Percentiles rank a stretch among this genome's conserved stretches.
Evolutionary conservation across 1,140 invertebrate genomes (phyloP).

Genomic region (Chironomus tepperi): DNA sequence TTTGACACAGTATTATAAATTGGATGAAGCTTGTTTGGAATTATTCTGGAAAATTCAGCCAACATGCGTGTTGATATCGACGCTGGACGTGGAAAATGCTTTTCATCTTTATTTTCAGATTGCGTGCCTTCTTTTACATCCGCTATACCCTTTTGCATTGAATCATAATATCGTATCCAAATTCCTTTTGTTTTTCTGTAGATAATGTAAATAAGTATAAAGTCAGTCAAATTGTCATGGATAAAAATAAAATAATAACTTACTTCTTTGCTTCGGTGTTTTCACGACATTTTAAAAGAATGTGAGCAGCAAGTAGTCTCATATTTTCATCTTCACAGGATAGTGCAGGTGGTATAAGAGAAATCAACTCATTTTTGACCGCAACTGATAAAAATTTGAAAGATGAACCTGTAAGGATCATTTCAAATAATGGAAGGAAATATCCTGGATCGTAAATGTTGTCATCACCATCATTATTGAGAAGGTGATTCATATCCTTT

Average conservation of each 20-base stretch:
- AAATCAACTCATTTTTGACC: slow-evolving; percentile 50
- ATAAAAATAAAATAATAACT: slow-evolving; percentile 12
- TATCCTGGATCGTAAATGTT: slow-evolving; percentile 60
- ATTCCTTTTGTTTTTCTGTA: slow-evolving; percentile 33
- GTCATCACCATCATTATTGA: slow-evolving; percentile 32
- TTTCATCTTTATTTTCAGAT: slow-evolving; percentile 26
- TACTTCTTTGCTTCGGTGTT: slow-evolving; percentile 48
- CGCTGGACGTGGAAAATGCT: slow-evolving; percentile 45
- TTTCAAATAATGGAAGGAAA: slow-evolving; percentile 54
- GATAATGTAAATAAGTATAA: neutral
- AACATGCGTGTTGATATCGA: slow-evolving; percentile 55
- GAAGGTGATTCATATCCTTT: slow-evolving; percentile 22
- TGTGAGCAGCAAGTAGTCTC: slow-evolving; percentile 50
- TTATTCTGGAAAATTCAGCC: slow-evolving; percentile 49
- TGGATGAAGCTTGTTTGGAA: slow-evolving; percentile 52
- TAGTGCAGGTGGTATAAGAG: slow-evolving; percentile 49
- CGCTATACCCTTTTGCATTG: slow-evolving; percentile 43
- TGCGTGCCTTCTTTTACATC: slow-evolving; percentile 33
- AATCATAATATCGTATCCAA: slow-evolving; percentile 41
- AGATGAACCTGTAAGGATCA: slow-evolving; percentile 38
- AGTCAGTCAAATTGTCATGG: neutral
- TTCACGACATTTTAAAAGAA: slow-evolving; percentile 51
- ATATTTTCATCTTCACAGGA: slow-evolving; percentile 47
- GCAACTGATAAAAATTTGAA: slow-evolving; percentile 33
- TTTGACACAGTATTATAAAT: slow-evolving; percentile 43